Conservation (phyloP, 1,140 invertebrate species). For the Drosophila hydei region DNA sequence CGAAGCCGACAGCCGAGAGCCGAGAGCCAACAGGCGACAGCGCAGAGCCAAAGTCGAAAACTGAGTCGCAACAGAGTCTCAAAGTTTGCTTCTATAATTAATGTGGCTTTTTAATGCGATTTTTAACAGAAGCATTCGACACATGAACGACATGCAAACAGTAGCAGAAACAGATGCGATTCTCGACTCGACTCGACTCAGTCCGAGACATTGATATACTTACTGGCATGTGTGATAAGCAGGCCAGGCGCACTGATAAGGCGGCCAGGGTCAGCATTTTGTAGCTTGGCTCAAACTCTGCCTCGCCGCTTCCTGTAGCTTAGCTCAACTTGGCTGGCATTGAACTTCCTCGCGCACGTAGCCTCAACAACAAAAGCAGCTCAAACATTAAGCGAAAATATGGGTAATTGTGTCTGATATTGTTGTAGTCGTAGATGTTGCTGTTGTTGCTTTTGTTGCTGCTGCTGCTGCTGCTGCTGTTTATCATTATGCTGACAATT, state of each 20-base stretch:
- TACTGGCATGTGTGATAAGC: slow-evolving; percentile 46
- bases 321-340: slow-evolving; percentile 41
- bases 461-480: slow-evolving; percentile 35
- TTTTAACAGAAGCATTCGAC: slow-evolving; percentile 27
- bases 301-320: slow-evolving; percentile 60
- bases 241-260: slow-evolving; percentile 52
- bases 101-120: slow-evolving; percentile 66
- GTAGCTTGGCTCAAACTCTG: slow-evolving; percentile 3
- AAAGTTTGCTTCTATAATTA: slow-evolving; percentile 63
- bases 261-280: slow-evolving; percentile 55
- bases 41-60: slow-evolving; percentile 41
- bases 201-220: slow-evolving; percentile 13
- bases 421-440: slow-evolving; percentile 17
- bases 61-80: slow-evolving; percentile 40
- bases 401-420: slow-evolving; percentile 72
- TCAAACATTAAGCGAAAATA: slow-evolving; percentile 50
- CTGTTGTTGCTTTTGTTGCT: slow-evolving; percentile 24
- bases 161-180: slow-evolving; percentile 32
- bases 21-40: no score
- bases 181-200: slow-evolving; percentile 7
- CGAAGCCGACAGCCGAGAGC: slow-evolving; percentile 8
- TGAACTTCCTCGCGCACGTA: slow-evolving; percentile 55
- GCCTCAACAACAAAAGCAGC: slow-evolving; percentile 30
- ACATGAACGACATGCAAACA: slow-evolving; percentile 24
- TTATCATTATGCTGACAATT: slow-evolving; percentile 59